These are phyloP conservation scores for Poliocrania exsul DNA, from an alignment of 2,797 vertebrate genomes.

Conservation along the genomic window DNA sequence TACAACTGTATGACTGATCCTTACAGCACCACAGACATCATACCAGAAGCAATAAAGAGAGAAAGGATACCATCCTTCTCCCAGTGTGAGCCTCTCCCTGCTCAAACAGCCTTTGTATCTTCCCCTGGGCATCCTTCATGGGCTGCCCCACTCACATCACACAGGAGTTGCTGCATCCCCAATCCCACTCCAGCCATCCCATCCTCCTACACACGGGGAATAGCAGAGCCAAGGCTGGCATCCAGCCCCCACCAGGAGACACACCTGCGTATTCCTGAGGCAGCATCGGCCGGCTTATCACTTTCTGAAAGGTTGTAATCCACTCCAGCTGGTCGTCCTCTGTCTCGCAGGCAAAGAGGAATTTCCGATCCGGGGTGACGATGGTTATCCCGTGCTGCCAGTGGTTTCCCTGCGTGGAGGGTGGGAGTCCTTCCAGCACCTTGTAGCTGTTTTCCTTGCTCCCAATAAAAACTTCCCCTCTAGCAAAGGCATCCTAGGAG, in stretches of 20 bases:
- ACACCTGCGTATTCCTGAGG: constrained; percentile 97
- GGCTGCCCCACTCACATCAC: accelerated
- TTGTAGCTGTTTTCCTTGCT: constrained; percentile 94
- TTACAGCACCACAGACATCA: neutral
- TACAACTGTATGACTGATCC: accelerated
- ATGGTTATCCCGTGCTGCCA: constrained; percentile 96
- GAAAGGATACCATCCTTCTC: neutral
- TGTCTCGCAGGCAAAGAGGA: constrained; percentile 94
- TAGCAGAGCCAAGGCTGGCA: neutral
- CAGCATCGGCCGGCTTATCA: constrained; percentile 94
- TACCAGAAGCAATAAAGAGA: neutral
- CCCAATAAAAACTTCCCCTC: constrained; percentile 96
- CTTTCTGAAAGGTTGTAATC: constrained; percentile 90
- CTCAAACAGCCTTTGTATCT: neutral
- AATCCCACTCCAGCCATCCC: neutral
- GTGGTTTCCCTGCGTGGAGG: constrained; percentile 88
- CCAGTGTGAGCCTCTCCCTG: accelerated
- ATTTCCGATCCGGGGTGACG: constrained; percentile 92
- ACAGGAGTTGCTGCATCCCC: neutral
- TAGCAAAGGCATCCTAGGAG: constrained; percentile 91
- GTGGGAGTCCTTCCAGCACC: constrained; percentile 88
- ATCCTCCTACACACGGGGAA: accelerated
- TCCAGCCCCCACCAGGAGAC: neutral
- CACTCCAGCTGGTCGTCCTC: constrained; percentile 91
- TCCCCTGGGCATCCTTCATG: accelerated